phyloP scores from a whole-genome alignment of 2,113 vertebrate genomes.

The Dipodomys ordii region DNA sequence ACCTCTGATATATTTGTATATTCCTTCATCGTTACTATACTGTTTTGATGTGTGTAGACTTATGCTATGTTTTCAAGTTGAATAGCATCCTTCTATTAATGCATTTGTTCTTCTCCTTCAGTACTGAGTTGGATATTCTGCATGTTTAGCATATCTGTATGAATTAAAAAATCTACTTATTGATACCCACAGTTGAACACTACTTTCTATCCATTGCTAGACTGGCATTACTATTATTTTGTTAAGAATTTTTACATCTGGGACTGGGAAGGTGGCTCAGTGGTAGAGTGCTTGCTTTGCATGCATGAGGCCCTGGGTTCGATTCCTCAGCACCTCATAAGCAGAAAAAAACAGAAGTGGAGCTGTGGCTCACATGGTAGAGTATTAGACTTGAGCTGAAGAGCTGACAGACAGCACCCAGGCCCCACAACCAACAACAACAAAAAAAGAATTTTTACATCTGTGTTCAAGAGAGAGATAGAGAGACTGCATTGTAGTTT shows the following conservation, averaged over 20 bases:
- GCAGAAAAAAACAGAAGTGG: no score
- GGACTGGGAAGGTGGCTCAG: no score
- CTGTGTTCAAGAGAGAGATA: neutral
- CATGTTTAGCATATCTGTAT: neutral
- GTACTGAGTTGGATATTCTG: neutral
- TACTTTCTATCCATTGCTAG: neutral
- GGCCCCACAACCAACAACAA: no score
- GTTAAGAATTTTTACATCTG: neutral
- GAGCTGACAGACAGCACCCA: no score
- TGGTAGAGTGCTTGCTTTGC: no score
- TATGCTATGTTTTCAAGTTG: neutral
- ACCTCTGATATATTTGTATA: neutral
- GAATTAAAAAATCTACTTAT: neutral
- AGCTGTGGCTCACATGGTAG: no score
- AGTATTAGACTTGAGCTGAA: no score
- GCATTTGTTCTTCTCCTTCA: neutral
- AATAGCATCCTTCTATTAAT: neutral
- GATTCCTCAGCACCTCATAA: no score
- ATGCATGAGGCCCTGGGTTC: no score
- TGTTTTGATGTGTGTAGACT: neutral
- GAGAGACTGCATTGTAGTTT: neutral
- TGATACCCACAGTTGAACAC: neutral
- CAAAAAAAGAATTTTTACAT: neutral
- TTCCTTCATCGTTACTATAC: neutral
- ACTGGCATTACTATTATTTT: neutral